phyloP scores from a whole-genome alignment of 2,113 vertebrate species.

The Rhagologus leucostigma region DNA sequence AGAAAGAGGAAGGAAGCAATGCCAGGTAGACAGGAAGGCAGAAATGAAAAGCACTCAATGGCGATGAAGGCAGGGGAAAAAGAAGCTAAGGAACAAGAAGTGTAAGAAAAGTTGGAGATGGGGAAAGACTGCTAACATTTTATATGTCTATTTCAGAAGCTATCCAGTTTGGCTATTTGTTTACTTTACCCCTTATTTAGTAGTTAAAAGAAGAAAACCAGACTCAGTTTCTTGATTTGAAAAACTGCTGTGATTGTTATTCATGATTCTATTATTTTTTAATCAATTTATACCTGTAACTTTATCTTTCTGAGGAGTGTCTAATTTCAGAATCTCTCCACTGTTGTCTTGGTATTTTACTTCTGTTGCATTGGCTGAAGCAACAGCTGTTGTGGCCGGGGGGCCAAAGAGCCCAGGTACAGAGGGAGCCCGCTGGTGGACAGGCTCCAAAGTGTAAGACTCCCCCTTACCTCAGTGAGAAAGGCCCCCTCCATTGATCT shows the following conservation, averaged over 20 bases:
- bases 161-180: background rate
- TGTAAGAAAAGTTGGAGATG: background rate
- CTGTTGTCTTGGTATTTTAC: background rate
- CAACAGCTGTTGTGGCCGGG: too few relatives aligned
- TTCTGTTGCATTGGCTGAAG: too few relatives aligned
- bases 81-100: background rate
- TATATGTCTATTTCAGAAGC: background rate
- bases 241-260: background rate
- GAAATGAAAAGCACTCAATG: background rate
- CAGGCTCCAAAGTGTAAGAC: too few relatives aligned
- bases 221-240: background rate
- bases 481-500: too few relatives aligned
- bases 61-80: background rate
- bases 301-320: background rate
- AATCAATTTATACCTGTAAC: background rate
- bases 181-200: background rate
- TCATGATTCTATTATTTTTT: background rate
- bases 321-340: background rate
- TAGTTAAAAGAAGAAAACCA: background rate
- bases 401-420: too few relatives aligned
- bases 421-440: too few relatives aligned
- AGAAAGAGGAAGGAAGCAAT: background rate
- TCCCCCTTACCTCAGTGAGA: too few relatives aligned
- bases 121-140: background rate
- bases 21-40: background rate